Conservation (phyloP, 2,113 vertebrate genomes). For the Eubucco bourcierii region DNA sequence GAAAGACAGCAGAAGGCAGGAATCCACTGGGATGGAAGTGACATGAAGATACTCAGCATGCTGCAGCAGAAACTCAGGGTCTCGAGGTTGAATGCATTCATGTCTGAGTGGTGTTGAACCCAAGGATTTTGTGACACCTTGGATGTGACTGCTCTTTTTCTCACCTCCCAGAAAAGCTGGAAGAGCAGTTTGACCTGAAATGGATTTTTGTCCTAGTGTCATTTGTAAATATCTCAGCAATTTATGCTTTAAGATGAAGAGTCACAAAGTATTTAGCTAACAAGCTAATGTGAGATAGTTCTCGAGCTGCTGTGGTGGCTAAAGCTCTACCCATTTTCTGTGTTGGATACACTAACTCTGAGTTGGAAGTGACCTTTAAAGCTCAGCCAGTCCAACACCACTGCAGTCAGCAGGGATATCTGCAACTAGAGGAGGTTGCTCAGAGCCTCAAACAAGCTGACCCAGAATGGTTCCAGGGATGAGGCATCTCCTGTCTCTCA, state of each 20-base stretch:
- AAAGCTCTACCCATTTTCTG: background rate
- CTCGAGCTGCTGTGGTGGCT: background rate
- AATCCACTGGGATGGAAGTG: background rate
- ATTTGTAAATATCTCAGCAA: background rate
- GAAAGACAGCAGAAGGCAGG: background rate
- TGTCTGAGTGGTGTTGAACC: background rate
- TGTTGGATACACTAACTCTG: background rate
- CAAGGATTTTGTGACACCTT: background rate
- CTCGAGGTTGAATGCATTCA: background rate
- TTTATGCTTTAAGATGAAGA: background rate
- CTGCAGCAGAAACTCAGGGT: background rate
- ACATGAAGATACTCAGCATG: background rate
- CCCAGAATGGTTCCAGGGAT: too few relatives aligned
- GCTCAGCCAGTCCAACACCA: background rate
- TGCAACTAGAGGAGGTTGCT: background rate
- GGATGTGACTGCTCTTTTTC: background rate
- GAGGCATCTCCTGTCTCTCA: too few relatives aligned
- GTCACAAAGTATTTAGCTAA: background rate
- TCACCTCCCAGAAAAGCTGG: background rate
- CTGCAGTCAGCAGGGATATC: background rate
- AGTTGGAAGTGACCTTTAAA: background rate
- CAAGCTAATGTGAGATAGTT: background rate
- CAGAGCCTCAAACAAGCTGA: too few relatives aligned
- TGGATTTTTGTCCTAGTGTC: rapidly evolving
- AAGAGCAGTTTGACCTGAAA: rapidly evolving